Conservation (phyloP, 35 echinoderm and acorn worm species). For the Acanthaster planci region DNA sequence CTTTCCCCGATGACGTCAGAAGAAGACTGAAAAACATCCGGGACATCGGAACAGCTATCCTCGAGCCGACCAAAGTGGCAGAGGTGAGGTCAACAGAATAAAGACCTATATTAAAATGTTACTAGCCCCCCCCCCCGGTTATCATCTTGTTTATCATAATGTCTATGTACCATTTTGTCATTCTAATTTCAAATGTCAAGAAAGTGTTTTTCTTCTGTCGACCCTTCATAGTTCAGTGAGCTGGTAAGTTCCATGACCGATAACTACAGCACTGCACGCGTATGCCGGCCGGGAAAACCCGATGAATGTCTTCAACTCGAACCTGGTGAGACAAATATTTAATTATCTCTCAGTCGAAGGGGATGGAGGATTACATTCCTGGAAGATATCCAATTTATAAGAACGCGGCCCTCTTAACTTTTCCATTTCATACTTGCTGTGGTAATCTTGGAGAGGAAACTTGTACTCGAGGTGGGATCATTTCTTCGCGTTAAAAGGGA, state of each 20-base stretch:
- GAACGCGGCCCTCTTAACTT: no score
- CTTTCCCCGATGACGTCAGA: conserved; percentile 60
- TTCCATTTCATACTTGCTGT: no score
- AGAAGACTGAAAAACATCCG: conserved; percentile 51
- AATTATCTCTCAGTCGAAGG: no score
- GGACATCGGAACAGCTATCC: conserved; percentile 60
- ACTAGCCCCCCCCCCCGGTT: no score
- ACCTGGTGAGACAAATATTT: conserved; percentile 45
- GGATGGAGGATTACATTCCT: no score
- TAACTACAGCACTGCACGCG: conserved; percentile 54
- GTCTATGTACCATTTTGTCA: not conserved
- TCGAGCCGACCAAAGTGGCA: conserved; percentile 48
- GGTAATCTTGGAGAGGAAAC: no score
- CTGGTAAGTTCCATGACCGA: conserved; percentile 12
- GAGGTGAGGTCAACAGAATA: conserved; percentile 26
- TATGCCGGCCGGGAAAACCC: conserved; percentile 51
- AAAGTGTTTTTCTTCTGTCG: not conserved
- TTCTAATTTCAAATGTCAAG: not conserved
- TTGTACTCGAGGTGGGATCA: no score
- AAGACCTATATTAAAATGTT: no score
- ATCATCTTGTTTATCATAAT: not conserved
- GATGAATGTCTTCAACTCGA: conserved; percentile 61
- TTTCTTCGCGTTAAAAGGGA: no score
- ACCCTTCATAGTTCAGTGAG: conserved; percentile 1
- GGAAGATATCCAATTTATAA: no score